Evolutionary conservation across 2,888 invertebrate species (phyloP).

Genomic region (Lithophane ornitopus): DNA sequence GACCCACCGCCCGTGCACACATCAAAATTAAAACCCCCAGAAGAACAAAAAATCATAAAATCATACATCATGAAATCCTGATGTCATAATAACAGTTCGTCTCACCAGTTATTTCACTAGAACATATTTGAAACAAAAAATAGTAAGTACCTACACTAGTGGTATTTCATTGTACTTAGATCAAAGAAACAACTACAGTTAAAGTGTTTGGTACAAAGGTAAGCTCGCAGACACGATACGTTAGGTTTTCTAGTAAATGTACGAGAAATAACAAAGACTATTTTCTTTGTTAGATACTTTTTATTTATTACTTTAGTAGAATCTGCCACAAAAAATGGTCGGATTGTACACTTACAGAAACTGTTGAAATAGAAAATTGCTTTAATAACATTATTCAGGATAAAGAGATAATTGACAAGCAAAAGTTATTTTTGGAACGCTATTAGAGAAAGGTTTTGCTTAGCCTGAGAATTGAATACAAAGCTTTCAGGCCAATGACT

Average conservation of each 20-base stretch:
- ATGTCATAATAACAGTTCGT: background rate
- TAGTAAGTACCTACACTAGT: background rate
- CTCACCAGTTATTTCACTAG: no score
- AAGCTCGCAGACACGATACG: constrained; percentile 40
- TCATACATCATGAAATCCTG: background rate
- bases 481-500: constrained; percentile 4
- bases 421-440: background rate
- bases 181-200: constrained; percentile 47
- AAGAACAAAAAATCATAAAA: background rate
- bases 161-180: constrained; percentile 43
- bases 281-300: constrained; percentile 31
- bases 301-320: constrained; percentile 47
- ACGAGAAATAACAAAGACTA: constrained; percentile 26
- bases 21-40: background rate
- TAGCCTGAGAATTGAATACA: no score
- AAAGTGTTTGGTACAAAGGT: constrained; percentile 52
- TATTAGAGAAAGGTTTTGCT: background rate
- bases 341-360: constrained; percentile 1
- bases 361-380: background rate
- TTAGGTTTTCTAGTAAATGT: constrained; percentile 14
- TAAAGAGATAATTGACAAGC: background rate
- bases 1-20: background rate
- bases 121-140: background rate
- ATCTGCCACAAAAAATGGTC: constrained; percentile 7
- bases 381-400: constrained; percentile 10